Percentiles rank a stretch among this genome's conserved stretches.
These are phyloP conservation scores for Lordiphosa fenestrarum DNA, from an alignment of 2,888 invertebrate genomes.

Conservation along the genomic window DNA sequence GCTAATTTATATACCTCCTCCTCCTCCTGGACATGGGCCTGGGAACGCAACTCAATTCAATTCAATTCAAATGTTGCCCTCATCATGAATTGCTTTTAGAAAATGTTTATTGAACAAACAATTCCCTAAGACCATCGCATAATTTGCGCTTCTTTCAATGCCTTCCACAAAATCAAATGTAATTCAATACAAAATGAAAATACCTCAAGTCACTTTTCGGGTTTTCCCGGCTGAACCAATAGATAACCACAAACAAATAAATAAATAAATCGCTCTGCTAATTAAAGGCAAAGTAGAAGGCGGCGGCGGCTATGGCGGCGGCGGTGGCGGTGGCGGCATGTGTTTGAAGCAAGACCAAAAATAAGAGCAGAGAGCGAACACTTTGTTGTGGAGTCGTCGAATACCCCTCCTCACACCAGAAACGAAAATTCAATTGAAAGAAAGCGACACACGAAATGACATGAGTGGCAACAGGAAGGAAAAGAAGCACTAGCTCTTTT, in stretches of 20 bases:
- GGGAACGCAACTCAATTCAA: constrained; percentile 18
- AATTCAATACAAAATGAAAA: constrained; percentile 51
- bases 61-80: constrained; percentile 3
- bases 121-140: constrained; percentile 20
- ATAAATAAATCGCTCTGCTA: constrained; percentile 72
- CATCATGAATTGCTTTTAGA: constrained; percentile 50
- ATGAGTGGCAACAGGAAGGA: constrained; percentile 55
- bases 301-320: constrained; percentile 27
- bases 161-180: constrained; percentile 38
- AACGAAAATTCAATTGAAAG: constrained; percentile 64
- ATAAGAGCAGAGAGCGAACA: constrained; percentile 40
- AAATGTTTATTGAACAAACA: constrained; percentile 48
- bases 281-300: constrained; percentile 56
- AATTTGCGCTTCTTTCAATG: constrained; percentile 26
- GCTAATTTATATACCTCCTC: constrained; percentile 46
- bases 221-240: constrained; percentile 7
- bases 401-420: background rate
- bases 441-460: constrained; percentile 65
- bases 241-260: constrained; percentile 50
- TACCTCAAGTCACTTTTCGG: constrained; percentile 41
- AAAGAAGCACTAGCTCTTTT: background rate
- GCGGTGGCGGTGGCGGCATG: constrained; percentile 26
- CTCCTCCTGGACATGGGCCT: constrained; percentile 12
- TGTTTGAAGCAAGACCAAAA: constrained; percentile 55
- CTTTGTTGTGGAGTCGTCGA: constrained; percentile 14